A percentile compares a stretch with the other conserved stretches of the same genome.
These are phyloP conservation scores for Emydoidea blandingii DNA, from an alignment of 2,797 vertebrate genomes.

Conservation along the genomic window DNA sequence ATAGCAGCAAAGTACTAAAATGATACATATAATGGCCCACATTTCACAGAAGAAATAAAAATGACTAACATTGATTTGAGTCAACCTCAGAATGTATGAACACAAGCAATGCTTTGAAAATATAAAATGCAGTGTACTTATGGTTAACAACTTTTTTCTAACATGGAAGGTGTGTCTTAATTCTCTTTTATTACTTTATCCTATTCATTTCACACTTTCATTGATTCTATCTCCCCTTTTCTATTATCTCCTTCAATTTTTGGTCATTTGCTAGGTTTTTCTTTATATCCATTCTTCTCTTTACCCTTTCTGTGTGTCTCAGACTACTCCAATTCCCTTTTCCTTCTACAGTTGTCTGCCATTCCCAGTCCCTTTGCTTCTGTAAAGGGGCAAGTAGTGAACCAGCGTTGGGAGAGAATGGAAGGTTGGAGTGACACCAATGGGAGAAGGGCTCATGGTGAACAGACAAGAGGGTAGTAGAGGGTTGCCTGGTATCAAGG, in stretches of 20 bases:
- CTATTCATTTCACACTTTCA: neutral
- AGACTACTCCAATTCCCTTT: neutral
- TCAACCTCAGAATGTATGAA: neutral
- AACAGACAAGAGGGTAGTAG: neutral
- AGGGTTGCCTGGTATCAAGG: too few species aligned
- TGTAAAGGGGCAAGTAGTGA: neutral
- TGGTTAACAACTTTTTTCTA: neutral
- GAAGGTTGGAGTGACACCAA: neutral
- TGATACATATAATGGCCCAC: neutral
- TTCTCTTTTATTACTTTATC: neutral
- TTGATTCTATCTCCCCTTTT: neutral
- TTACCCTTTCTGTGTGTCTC: neutral
- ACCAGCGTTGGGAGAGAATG: neutral
- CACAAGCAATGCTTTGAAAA: conserved; percentile 1
- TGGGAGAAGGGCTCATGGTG: neutral
- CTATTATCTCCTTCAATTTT: neutral
- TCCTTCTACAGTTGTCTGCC: neutral
- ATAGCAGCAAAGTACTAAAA: neutral
- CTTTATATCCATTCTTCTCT: neutral
- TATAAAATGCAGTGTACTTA: neutral
- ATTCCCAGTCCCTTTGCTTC: neutral
- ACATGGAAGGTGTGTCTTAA: neutral
- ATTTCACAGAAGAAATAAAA: conserved; percentile 14
- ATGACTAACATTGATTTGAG: neutral
- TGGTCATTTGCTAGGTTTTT: neutral